Conservation (phyloP, 2,888 invertebrate genomes). For the Cheilosia grossa region DNA sequence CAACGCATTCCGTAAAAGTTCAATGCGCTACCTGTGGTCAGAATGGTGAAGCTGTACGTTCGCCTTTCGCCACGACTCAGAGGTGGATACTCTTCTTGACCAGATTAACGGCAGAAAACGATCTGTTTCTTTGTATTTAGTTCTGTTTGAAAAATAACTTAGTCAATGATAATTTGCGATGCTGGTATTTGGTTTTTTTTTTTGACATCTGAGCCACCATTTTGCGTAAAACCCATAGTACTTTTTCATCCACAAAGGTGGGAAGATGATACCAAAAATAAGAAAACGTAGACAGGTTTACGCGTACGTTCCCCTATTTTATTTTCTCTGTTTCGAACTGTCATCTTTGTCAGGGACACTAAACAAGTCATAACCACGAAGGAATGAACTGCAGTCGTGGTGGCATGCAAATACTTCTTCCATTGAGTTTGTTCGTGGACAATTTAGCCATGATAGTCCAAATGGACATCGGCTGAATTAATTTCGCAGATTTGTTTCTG, state of each 20-base stretch:
- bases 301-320: no score
- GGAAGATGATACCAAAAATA: constrained; percentile 16
- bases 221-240: neutral
- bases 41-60: constrained; percentile 43
- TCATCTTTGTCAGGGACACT: constrained; percentile 28
- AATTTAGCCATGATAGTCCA: neutral
- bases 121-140: constrained; percentile 40
- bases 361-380: constrained; percentile 32
- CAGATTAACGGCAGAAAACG: constrained; percentile 51
- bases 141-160: constrained; percentile 53
- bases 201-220: constrained; percentile 24
- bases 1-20: constrained; percentile 67
- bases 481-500: constrained; percentile 8
- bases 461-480: constrained; percentile 11
- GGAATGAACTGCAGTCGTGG: neutral
- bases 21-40: constrained; percentile 69
- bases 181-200: constrained; percentile 33
- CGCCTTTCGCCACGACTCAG: no score
- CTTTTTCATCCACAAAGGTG: constrained; percentile 27
- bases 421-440: constrained; percentile 10
- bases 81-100: constrained; percentile 36
- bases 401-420: constrained; percentile 11
- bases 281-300: neutral
- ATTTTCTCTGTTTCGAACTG: constrained; percentile 17
- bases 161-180: constrained; percentile 46